phyloP scores from a whole-genome alignment of 2,797 vertebrate species.

The Typhlichthys eigenmanni region DNA sequence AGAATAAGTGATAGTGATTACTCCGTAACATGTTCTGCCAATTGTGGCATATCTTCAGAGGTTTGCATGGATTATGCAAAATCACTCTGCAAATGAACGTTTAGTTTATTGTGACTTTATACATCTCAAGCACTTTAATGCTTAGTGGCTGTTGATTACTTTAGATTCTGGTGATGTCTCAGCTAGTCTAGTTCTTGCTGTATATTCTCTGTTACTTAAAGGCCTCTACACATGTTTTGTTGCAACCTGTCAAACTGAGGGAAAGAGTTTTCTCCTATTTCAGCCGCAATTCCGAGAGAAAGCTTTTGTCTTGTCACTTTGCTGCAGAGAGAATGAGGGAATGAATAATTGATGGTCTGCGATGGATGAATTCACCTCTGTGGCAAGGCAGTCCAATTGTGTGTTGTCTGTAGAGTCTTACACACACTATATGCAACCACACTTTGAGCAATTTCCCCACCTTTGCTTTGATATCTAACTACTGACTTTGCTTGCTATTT shows the following conservation, averaged over 20 bases:
- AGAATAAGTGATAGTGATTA: slow-evolving; percentile 31
- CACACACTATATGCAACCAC: slow-evolving; percentile 47
- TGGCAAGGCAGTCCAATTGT: slow-evolving; percentile 49
- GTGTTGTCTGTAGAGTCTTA: slow-evolving; percentile 50
- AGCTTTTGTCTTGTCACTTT: slow-evolving; percentile 59
- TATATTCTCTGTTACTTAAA: slow-evolving; percentile 35
- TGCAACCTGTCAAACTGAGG: slow-evolving; percentile 45
- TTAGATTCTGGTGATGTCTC: slow-evolving; percentile 19
- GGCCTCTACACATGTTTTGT: slow-evolving; percentile 49
- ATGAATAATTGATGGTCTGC: slow-evolving; percentile 70
- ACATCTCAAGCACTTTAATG: slow-evolving; percentile 1
- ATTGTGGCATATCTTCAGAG: slow-evolving; percentile 21
- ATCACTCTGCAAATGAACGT: slow-evolving; percentile 2
- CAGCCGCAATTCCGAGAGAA: slow-evolving; percentile 59
- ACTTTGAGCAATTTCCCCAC: slow-evolving; percentile 13
- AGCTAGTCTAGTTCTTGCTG: slow-evolving; percentile 9
- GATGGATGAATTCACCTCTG: slow-evolving; percentile 66
- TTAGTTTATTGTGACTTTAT: background rate
- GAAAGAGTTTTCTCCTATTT: slow-evolving; percentile 58
- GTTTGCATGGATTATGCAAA: slow-evolving; percentile 44
- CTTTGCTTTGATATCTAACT: slow-evolving; percentile 15
- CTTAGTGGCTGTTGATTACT: slow-evolving; percentile 21
- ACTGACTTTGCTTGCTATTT: too few species aligned
- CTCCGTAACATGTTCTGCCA: slow-evolving; percentile 19
- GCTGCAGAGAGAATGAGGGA: slow-evolving; percentile 33